Evolutionary conservation across 23 tunicate species (phyloP), one percentile per base, ranked within the genome.

Genomic region (Corella eumyota): DNA sequence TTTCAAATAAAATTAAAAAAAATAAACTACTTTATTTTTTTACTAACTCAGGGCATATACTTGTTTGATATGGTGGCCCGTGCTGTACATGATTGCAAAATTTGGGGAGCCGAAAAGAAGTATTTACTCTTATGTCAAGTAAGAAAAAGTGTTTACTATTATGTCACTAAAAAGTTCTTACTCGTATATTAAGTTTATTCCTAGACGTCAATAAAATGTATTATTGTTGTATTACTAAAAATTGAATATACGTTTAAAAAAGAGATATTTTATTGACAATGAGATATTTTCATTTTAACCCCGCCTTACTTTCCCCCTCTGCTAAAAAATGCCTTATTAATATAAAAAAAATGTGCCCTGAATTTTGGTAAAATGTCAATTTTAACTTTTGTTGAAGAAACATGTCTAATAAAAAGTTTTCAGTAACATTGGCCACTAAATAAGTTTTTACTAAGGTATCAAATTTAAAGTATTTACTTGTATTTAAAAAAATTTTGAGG

Each of bases 1-100:
- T n/a, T n/a, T n/a, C n/a, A n/a, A n/a, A n/a, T n/a, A n/a, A n/a
- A n/a, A n/a, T n/a, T n/a, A n/a, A n/a, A n/a, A n/a, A n/a, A n/a
- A n/a, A n/a, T n/a, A n/a, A n/a, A n/a, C n/a, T n/a, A n/a, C n/a
- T n/a, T n/a, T n/a, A n/a, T n/a, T 40, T 11, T 40, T 15, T 40
- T 15, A 40, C 48, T 13, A 29, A 7, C 32, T 11, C 72, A 83
- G 93, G 85, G 87, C 3, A 87, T 87, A 37, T 74, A 87, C 69
- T 32, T 87, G 67, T 78, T 81, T 21, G 96, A 87, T 30, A 87
- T 75, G 72, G 87, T 68, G 0, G 66, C 56, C 20, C 25, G 82
- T 32, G 88, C 96, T 17, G 65, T 72, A 83, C 87, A 66, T 38
- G 87, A 87, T 29, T 87, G 96, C 76, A 87, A 87, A 38, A 72